phyloP scores from a whole-genome alignment of 2,888 invertebrate genomes.

The Congeria kusceri region DNA sequence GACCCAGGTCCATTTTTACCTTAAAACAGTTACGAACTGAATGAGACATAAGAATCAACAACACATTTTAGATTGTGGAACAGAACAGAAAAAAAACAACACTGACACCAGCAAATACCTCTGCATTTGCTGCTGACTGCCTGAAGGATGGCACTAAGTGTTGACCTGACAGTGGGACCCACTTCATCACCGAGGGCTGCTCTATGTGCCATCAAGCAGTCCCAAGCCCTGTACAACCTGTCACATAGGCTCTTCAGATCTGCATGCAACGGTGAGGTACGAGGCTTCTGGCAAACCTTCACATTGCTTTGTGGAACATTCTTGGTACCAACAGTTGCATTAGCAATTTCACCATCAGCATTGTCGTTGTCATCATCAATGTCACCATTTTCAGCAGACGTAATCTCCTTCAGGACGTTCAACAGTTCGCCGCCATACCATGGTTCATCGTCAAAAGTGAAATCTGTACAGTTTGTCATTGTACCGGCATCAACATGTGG shows the following conservation, averaged over 20 bases:
- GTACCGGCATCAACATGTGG: background rate
- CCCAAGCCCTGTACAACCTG: constrained; percentile 20
- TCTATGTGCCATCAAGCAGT: constrained; percentile 34
- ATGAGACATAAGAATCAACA: too few species aligned
- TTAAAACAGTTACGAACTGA: too few species aligned
- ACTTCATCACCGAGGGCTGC: constrained; percentile 21
- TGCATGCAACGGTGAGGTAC: constrained; percentile 21
- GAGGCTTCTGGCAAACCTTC: background rate
- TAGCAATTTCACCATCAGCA: background rate
- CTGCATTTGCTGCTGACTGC: constrained; percentile 47
- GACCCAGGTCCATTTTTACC: too few species aligned
- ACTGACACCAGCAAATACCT: too few species aligned
- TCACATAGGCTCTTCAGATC: constrained; percentile 36
- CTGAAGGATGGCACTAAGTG: constrained; percentile 23
- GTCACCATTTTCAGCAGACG: constrained; percentile 2
- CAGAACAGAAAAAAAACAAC: too few species aligned
- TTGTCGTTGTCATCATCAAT: constrained; percentile 16
- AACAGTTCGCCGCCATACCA: constrained; percentile 28
- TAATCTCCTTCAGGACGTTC: background rate
- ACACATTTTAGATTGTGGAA: too few species aligned
- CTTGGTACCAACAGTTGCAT: background rate
- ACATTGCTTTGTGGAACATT: background rate
- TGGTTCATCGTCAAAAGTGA: constrained; percentile 42
- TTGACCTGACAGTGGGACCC: constrained; percentile 9
- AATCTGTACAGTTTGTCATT: constrained; percentile 27